Conservation (phyloP, 2,888 invertebrate species). For the Trichopoda pennipes region DNA sequence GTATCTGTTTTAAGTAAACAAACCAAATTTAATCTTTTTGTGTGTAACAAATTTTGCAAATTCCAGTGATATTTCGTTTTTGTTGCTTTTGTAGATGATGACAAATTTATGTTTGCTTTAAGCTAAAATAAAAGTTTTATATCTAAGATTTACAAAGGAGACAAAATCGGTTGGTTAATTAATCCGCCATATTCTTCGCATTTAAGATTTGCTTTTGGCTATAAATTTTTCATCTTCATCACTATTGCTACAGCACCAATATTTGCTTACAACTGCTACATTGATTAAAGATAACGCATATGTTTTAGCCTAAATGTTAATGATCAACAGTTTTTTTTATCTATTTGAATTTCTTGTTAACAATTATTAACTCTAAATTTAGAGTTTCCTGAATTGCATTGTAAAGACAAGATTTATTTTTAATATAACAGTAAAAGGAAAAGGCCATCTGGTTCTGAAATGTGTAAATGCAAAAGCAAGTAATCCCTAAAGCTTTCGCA, state of each 20-base stretch:
- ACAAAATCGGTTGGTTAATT: constrained; percentile 2
- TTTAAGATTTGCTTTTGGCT: constrained; percentile 39
- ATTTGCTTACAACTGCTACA: constrained; percentile 60
- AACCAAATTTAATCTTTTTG: constrained; percentile 5
- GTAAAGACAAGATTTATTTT: neutral
- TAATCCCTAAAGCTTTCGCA: constrained; percentile 44
- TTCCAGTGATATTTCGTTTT: constrained; percentile 36
- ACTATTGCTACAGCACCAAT: constrained; percentile 37
- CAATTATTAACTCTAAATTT: constrained; percentile 52
- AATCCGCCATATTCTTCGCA: neutral
- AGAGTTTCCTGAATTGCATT: neutral
- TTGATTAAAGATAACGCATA: constrained; percentile 59
- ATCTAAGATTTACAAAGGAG: constrained; percentile 41
- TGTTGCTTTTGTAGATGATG: constrained; percentile 29
- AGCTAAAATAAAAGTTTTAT: constrained; percentile 45
- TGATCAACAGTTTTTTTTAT: constrained; percentile 28
- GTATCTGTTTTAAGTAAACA: constrained; percentile 49
- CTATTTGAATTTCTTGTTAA: constrained; percentile 25
- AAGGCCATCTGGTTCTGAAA: constrained; percentile 46
- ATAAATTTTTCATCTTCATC: constrained; percentile 64
- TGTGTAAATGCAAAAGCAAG: neutral
- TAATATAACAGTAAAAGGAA: neutral
- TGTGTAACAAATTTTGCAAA: constrained; percentile 35
- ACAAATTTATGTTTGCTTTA: constrained; percentile 56
- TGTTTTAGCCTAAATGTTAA: constrained; percentile 19